A percentile compares a stretch with the other conserved stretches of the same genome.
These are phyloP conservation scores for Helarctos malayanus DNA, from an alignment of 2,797 vertebrate genomes.

Conservation along the genomic window DNA sequence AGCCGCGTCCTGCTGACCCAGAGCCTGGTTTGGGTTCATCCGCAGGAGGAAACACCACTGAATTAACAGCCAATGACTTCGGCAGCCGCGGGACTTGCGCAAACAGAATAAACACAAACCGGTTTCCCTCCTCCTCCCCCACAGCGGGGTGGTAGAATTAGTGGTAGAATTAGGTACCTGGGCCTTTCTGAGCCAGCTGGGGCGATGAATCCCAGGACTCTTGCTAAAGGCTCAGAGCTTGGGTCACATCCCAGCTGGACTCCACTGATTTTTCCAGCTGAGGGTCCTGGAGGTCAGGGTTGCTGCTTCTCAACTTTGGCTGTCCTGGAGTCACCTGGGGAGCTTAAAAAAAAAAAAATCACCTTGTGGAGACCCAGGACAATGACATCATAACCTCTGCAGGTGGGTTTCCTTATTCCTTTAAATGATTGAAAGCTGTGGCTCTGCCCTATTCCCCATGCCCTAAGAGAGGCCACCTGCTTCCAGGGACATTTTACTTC, in stretches of 20 bases:
- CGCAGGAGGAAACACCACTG: background rate
- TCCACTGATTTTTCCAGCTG: background rate
- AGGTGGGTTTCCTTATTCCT: background rate
- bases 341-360: too few species aligned
- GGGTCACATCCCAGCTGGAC: accelerated
- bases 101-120: background rate
- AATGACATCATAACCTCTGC: background rate
- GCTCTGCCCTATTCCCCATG: background rate
- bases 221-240: background rate
- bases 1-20: accelerated
- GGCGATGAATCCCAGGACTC: background rate
- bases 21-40: background rate
- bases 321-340: background rate
- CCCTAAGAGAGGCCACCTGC: background rate
- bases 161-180: background rate
- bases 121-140: too few species aligned
- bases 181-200: too few species aligned
- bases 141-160: background rate
- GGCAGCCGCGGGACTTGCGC: accelerated
- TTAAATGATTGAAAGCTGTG: too few species aligned
- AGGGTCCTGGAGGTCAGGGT: background rate
- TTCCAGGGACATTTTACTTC: background rate
- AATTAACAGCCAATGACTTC: background rate
- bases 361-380: background rate
- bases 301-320: background rate